Percentiles rank a stretch among this genome's conserved stretches.
Conservation (phyloP, 2,113 vertebrate species). For the Otolemur garnettii region DNA sequence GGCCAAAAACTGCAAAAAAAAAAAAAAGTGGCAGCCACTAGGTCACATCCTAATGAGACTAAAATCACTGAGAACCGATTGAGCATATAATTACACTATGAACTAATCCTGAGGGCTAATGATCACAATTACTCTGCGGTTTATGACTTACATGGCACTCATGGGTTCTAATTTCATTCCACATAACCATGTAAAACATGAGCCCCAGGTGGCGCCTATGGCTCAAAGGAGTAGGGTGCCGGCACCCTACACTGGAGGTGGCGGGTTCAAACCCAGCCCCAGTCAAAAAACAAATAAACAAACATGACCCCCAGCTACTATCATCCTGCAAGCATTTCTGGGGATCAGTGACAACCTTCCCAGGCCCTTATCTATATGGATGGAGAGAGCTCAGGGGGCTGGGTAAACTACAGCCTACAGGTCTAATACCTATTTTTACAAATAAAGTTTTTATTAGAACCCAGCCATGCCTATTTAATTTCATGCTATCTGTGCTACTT, state of each 20-base stretch:
- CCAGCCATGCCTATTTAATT: rapidly evolving
- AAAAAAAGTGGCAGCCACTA: no score
- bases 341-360: background rate
- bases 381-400: background rate
- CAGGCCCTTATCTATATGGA: no score
- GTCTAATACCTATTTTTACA: background rate
- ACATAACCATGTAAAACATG: background rate
- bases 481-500: background rate
- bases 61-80: no score
- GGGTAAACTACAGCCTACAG: background rate
- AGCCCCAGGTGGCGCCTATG: background rate
- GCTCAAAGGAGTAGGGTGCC: no score
- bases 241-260: no score
- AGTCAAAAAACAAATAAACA: background rate
- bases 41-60: background rate
- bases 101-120: background rate
- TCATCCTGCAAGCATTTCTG: background rate
- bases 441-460: background rate
- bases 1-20: no score
- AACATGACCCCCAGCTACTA: background rate
- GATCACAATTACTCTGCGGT: background rate
- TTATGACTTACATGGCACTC: rapidly evolving
- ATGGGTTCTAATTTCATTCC: background rate
- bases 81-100: rapidly evolving
- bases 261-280: no score